phyloP scores from a whole-genome alignment of 2,888 invertebrate species.

The Hydrotaea cyrtoneurina region DNA sequence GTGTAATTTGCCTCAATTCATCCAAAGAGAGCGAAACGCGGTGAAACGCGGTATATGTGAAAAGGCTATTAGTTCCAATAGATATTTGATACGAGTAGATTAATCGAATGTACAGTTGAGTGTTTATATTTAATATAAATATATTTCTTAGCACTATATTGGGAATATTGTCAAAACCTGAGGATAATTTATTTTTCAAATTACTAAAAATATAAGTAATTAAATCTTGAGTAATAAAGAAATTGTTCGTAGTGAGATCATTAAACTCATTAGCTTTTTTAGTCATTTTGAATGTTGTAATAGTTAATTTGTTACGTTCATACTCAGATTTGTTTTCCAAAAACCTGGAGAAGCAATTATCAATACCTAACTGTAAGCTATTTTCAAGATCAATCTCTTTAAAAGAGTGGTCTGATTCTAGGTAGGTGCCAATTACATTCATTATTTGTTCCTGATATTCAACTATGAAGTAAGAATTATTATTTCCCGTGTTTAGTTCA shows the following conservation, averaged over 20 bases:
- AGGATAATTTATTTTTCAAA: too few relatives aligned
- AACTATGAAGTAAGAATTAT: conserved; percentile 24
- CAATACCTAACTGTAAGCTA: conserved; percentile 19
- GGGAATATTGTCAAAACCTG: too few relatives aligned
- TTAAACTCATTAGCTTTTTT: conserved; percentile 31
- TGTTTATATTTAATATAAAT: conserved; percentile 41
- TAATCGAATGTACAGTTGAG: conserved; percentile 41
- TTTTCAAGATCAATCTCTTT: too few relatives aligned
- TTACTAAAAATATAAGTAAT: conserved; percentile 45
- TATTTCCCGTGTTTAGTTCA: conserved; percentile 20
- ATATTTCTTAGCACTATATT: conserved; percentile 2
- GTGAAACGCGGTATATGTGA: too few relatives aligned
- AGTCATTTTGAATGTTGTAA: conserved; percentile 14
- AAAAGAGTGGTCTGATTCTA: conserved; percentile 51
- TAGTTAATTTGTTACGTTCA: conserved; percentile 6
- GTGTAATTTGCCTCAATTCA: too few relatives aligned
- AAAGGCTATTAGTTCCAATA: conserved; percentile 38
- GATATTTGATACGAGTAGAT: conserved; percentile 23
- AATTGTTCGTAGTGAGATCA: background rate
- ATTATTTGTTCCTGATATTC: conserved; percentile 24
- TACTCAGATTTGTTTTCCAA: conserved; percentile 26
- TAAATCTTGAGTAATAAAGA: background rate
- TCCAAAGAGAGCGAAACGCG: too few relatives aligned
- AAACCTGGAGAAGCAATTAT: conserved; percentile 38
- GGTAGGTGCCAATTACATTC: conserved; percentile 33